These are phyloP conservation scores for Stratiomys singularior DNA, from an alignment of 2,888 invertebrate genomes.

Conservation along the genomic window DNA sequence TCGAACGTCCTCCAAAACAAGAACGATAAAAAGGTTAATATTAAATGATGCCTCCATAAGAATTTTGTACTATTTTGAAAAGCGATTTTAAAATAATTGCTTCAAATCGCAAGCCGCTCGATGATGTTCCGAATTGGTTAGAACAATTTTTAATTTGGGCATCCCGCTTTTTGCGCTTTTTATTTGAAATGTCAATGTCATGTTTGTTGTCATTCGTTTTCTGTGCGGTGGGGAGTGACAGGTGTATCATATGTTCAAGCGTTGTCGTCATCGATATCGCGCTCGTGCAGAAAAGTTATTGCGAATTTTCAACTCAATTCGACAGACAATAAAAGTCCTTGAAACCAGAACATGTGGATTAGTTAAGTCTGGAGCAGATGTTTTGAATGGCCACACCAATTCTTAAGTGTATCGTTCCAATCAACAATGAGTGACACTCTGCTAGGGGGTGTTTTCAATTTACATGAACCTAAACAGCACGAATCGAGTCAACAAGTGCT, in stretches of 20 bases:
- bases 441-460: slow-evolving; percentile 34
- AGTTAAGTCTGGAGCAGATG: not conserved
- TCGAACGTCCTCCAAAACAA: too few species aligned
- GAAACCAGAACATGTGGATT: not conserved
- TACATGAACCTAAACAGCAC: slow-evolving; percentile 26
- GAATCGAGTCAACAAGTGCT: slow-evolving; percentile 57
- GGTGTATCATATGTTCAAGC: not conserved
- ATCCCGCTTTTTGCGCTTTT: too few species aligned
- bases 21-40: too few species aligned
- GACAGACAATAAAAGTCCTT: slow-evolving; percentile 1
- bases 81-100: too few species aligned
- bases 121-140: too few species aligned
- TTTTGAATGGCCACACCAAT: not conserved
- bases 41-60: too few species aligned
- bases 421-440: slow-evolving; percentile 31
- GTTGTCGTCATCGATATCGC: not conserved
- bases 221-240: not conserved
- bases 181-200: too few species aligned
- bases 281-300: not conserved
- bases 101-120: too few species aligned
- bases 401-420: not conserved
- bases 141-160: too few species aligned
- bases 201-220: not conserved
- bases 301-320: not conserved
- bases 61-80: too few species aligned